Percentiles rank a stretch among this genome's conserved stretches.
phyloP scores from a whole-genome alignment of 2,797 vertebrate genomes.

The Girardinus metallicus region DNA sequence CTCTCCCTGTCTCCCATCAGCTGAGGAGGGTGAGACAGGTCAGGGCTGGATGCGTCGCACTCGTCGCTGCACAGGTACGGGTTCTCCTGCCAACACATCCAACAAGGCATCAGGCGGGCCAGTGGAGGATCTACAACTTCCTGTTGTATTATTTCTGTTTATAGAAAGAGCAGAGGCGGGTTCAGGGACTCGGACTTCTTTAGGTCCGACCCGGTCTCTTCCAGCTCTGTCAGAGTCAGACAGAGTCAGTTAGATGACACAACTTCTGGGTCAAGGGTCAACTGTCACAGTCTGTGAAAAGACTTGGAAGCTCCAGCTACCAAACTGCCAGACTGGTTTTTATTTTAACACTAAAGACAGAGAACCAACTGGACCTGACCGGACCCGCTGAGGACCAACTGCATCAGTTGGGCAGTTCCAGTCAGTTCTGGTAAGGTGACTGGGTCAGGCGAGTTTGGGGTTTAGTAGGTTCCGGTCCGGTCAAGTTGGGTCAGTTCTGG shows the following conservation, averaged over 20 bases:
- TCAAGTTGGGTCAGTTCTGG: not conserved
- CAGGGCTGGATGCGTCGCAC: slow-evolving; percentile 92
- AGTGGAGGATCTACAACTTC: not conserved
- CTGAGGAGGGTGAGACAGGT: slow-evolving; percentile 94
- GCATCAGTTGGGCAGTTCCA: not conserved
- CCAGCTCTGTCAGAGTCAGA: not conserved
- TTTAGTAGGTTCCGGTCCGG: too few relatives aligned
- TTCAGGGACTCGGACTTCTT: not conserved
- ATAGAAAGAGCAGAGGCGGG: too few relatives aligned
- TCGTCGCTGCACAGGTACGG: slow-evolving; percentile 98
- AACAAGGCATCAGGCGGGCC: not conserved
- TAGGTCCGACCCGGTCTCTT: not conserved
- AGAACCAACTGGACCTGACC: not conserved
- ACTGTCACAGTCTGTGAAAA: not conserved
- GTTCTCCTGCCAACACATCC: slow-evolving; percentile 82
- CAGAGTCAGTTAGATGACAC: not conserved
- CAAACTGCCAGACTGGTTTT: not conserved
- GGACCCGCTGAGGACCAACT: too few relatives aligned
- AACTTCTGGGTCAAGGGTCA: not conserved
- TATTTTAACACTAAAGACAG: not conserved
- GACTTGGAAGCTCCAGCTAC: not conserved
- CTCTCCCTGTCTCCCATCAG: slow-evolving; percentile 95
- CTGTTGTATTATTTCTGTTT: not conserved
- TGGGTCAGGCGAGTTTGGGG: too few relatives aligned
- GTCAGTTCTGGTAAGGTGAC: not conserved